Conservation (phyloP, 2,113 vertebrate genomes). For the Chauna torquata region DNA sequence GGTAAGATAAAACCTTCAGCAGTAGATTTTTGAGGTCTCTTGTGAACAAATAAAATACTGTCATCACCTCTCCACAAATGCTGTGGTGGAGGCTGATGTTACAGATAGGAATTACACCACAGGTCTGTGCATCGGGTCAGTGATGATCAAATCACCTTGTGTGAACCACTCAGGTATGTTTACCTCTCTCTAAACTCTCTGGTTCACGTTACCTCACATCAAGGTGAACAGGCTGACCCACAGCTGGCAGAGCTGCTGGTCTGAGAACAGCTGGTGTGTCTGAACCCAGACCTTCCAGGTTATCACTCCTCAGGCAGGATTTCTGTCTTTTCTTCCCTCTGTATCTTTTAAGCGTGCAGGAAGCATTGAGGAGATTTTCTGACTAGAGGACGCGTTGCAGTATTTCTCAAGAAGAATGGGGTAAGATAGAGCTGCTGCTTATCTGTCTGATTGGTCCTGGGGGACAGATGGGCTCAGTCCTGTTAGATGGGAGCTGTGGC, state of each 20-base stretch:
- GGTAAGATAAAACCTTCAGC: slow-evolving; percentile 5
- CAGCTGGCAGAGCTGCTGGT: slow-evolving; percentile 2
- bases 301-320: not conserved
- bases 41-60: not conserved
- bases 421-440: not conserved
- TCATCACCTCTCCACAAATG: not conserved
- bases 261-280: not conserved
- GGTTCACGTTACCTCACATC: not conserved
- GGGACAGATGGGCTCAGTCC: not conserved
- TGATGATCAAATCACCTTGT: slow-evolving; percentile 21
- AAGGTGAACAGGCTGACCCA: not conserved
- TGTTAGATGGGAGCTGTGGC: not conserved
- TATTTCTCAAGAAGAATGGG: not conserved
- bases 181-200: slow-evolving; percentile 2
- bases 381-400: not conserved
- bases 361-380: not conserved
- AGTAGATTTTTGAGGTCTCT: not conserved
- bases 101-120: not conserved
- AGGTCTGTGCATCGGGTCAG: slow-evolving; percentile 1
- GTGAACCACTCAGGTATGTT: not conserved
- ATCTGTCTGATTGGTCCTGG: not conserved
- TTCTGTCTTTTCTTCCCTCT: not conserved
- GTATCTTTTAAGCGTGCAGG: not conserved
- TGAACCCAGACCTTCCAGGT: not conserved
- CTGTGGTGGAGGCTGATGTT: not conserved